Conservation (phyloP, 1,140 invertebrate species). For the Drosophila takahashii region DNA sequence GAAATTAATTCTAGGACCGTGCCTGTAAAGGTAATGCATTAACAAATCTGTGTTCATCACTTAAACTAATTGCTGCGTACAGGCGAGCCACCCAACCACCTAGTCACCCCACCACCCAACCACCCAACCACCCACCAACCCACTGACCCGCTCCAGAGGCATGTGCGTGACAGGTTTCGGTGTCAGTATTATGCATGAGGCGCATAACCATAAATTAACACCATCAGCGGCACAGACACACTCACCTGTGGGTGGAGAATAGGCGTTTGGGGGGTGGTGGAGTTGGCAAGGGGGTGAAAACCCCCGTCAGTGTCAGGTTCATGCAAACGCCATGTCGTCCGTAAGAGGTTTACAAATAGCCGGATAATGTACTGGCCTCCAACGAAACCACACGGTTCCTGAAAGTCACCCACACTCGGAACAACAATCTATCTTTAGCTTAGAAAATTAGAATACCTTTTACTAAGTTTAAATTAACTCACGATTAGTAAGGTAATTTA, state of each 20-base stretch:
- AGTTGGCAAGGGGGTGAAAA: not conserved
- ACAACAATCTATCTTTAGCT: not conserved
- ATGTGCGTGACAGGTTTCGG: slow-evolving; percentile 74
- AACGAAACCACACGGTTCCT: slow-evolving; percentile 3
- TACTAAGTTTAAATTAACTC: no score
- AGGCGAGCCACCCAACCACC: slow-evolving; percentile 6
- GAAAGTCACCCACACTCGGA: slow-evolving; percentile 8
- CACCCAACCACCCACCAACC: not conserved
- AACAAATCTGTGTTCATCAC: slow-evolving; percentile 74
- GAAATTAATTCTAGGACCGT: slow-evolving; percentile 10
- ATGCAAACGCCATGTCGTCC: slow-evolving; percentile 39
- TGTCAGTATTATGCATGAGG: slow-evolving; percentile 70
- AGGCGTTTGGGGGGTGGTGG: not conserved
- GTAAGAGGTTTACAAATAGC: slow-evolving; percentile 49
- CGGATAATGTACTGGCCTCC: slow-evolving; percentile 34
- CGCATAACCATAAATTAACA: slow-evolving; percentile 78
- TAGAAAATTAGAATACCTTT: no score
- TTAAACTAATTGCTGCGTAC: slow-evolving; percentile 69
- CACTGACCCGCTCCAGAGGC: slow-evolving; percentile 22
- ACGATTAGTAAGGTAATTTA: no score
- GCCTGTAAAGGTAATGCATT: slow-evolving; percentile 56
- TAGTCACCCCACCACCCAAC: not conserved
- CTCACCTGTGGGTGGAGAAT: slow-evolving; percentile 17
- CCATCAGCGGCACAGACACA: slow-evolving; percentile 53
- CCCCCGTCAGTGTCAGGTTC: slow-evolving; percentile 34